Evolutionary conservation across 2,797 vertebrate genomes (phyloP).

Genomic region (Cygnus olor): DNA sequence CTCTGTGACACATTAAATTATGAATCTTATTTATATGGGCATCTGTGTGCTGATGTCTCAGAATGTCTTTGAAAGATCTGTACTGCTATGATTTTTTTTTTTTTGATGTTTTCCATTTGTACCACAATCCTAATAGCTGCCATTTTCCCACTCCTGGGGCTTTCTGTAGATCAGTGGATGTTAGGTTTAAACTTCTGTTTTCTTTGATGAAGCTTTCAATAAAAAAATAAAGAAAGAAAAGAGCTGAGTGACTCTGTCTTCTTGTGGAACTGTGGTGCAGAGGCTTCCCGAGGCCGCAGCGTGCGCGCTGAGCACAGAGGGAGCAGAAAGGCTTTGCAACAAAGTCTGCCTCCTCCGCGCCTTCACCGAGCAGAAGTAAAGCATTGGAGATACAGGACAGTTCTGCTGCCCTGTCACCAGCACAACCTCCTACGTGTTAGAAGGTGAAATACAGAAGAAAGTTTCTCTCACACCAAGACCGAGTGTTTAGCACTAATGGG

Average conservation of each 20-base stretch:
- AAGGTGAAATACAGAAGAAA: neutral
- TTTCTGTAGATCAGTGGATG: conserved; percentile 99
- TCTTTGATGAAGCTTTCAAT: conserved; percentile 99
- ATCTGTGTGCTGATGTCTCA: conserved; percentile 79
- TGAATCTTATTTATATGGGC: conserved; percentile 75
- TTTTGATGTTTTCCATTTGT: conserved; percentile 80
- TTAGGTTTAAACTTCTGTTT: conserved; percentile 97
- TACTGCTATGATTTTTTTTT: conserved; percentile 74
- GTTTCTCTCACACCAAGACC: neutral
- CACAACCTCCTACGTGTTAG: accelerated
- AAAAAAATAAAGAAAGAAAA: conserved; percentile 84
- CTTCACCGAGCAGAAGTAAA: neutral
- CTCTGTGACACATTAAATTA: conserved; percentile 71
- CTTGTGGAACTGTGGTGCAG: conserved; percentile 28
- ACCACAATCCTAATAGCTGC: conserved; percentile 78
- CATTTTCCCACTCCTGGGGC: conserved; percentile 80
- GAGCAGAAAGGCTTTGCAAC: neutral
- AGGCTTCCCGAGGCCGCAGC: neutral
- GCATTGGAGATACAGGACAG: neutral
- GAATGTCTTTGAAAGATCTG: conserved; percentile 81
- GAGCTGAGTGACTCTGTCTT: conserved; percentile 59
- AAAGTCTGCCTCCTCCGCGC: neutral
- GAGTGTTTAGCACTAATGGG: neutral
- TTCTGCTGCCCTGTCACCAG: neutral
- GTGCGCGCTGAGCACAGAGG: neutral